Base-by-base conservation (phyloP, 2,888 invertebrate species). In the Podotricha telesiphe region DNA sequence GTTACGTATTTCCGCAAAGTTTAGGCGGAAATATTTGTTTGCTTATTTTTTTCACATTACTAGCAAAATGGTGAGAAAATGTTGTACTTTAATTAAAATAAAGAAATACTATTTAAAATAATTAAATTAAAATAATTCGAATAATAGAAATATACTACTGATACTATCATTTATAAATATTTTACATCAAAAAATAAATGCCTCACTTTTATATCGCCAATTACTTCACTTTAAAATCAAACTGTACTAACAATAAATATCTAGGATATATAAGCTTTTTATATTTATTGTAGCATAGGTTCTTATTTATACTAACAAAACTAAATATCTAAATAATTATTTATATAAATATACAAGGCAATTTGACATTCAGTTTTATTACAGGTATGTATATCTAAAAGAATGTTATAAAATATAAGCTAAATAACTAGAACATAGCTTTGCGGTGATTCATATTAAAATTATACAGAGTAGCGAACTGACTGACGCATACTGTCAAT, bases 371-470 rank as follows among this genome's bases (percentile, higher is more conserved):
- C 47, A 48, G 56, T 65, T 55, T 28, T 40, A 53, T 53, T 3
- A 48, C 37, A 50, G 34, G 37, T 37, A 48, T 62, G 28, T 47
- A 47, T 47, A 22, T 45, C 34, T n/a, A 50, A 50, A 62, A 62
- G 48, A 51, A 62, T 53, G 53, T n/a, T 51, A 53, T 47, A 22
- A 47, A 47, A 53, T 53, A 61, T 51, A 28, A 62, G 42, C 34
- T 47, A 45, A 55, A 67, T 62, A 45, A 22, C 20, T 61, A 20
- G 37, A 45, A 34, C 67, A 62, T 67, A 67, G 53, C 45, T 62
- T 28, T 5, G 20, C 11, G 22, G 17, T 67, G 67, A 67, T 55
- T 67, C 67, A 67, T 62, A 61, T 47, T 62, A 47, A 67, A 62
- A 62, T 55, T 67, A 55, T 62, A 67, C 62, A 62, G 47, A 62